These are phyloP conservation scores for Plumapathes pennacea DNA, from an alignment of 92 coral and sea anemone species.

Conservation along the genomic window DNA sequence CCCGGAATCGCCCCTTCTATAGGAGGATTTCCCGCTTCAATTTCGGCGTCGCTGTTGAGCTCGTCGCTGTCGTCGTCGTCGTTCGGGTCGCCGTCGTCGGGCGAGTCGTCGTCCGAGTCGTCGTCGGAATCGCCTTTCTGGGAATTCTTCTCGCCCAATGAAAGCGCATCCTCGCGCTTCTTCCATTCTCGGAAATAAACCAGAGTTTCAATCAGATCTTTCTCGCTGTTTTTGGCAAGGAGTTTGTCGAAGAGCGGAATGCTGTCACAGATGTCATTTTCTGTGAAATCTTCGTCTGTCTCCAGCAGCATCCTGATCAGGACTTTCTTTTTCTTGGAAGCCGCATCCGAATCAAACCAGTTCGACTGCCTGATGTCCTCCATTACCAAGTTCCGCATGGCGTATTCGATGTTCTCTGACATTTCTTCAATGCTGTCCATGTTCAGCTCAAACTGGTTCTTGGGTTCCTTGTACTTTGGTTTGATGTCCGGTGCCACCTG, in stretches of 20 bases:
- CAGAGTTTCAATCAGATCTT: constrained; percentile 61
- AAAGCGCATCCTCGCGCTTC: constrained; percentile 15
- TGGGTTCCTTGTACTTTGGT: constrained; percentile 83
- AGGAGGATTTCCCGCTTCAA: background rate
- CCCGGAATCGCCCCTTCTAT: background rate
- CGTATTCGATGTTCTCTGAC: constrained; percentile 80
- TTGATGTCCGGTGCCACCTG: constrained; percentile 96
- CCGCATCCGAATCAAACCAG: constrained; percentile 71
- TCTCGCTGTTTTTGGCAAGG: constrained; percentile 52
- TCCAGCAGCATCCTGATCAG: constrained; percentile 76
- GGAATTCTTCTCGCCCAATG: constrained; percentile 14
- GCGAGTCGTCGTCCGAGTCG: constrained; percentile 25
- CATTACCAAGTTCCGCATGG: constrained; percentile 88
- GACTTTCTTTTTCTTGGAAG: constrained; percentile 69
- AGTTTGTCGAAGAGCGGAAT: constrained; percentile 88
- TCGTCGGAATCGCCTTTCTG: constrained; percentile 15
- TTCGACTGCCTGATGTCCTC: constrained; percentile 75
- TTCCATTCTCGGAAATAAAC: constrained; percentile 61
- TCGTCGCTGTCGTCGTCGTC: constrained; percentile 51
- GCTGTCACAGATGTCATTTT: constrained; percentile 90
- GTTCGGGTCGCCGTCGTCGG: constrained; percentile 24
- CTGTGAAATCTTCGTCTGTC: constrained; percentile 83
- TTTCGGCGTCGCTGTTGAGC: constrained; percentile 13
- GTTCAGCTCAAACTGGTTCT: constrained; percentile 70
- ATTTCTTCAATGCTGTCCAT: constrained; percentile 78